Base-by-base conservation (phyloP, 2,113 vertebrate species). In the Gymnogyps californianus region DNA sequence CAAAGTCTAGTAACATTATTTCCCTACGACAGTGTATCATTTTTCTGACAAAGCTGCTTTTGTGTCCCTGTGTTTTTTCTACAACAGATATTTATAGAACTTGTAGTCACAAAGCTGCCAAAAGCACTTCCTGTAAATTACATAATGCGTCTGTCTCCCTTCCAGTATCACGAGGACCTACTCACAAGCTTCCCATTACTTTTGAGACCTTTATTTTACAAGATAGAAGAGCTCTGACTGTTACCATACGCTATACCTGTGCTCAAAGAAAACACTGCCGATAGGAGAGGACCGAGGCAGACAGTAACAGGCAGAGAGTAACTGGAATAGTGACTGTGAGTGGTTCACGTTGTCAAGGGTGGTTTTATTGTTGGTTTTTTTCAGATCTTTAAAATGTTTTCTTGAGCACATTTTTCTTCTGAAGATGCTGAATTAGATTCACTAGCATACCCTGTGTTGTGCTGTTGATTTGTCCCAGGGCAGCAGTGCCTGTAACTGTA, bases 71-170 rank as follows among this genome's bases (percentile, higher is more conserved):
- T 91, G 66, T 36, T 86, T 95, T 66, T 90, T 87, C 72, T 89
- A 62, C 90, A 46, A 24, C 32, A 82, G 87, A 59, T 80, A 69
- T 93, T 94, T 96, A 89, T 91, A 75, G 93, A 72, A 67, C 81
- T n/a, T 66, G 36, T 18, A 86, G 58, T 89, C 44, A 22, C 82
- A 89, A 59, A 89, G 38, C 71, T 93, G 46, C 76, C 80, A 61
- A 89, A 79, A 96, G 75, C 78, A 81, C 55, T 92, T 97, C 85
- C 89, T 93, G 51, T 57, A 90, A 79, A 92, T 94, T 96, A 93
- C 91, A 77, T 89, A 81, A 93, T 51, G 78, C 1, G 42, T 85
- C 91, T 92, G 81, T 67, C 51, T 72, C 67, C 22, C 65, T 84
- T 74, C 84, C 69, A 77, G 67, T 59, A 38, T 78, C 67, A 90